Evolutionary conservation across 1,140 invertebrate genomes (phyloP), one percentile per base, ranked within the genome.

Genomic region (Pollicipes pollicipes): DNA sequence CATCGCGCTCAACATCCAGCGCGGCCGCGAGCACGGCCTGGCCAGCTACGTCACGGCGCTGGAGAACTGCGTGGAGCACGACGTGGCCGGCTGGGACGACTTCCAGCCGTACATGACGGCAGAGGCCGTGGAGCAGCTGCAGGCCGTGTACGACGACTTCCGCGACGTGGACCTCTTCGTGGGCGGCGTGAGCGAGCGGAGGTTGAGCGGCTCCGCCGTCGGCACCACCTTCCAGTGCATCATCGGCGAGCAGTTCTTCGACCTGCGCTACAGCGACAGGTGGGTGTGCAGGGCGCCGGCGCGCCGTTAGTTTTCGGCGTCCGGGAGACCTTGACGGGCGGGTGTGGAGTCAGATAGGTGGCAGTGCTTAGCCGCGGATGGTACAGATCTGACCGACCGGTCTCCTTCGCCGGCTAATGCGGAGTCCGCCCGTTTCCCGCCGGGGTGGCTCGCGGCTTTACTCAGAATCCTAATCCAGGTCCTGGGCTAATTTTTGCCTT

Each of bases 151-250:
- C 75, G 78, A 80, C 32, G 81, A 82, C 75, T 85, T 87, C 66
- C 80, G 85, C 32, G 90, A 94, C 75, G 85, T 94, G 27, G 92
- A 95, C 77, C 81, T 94, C 0, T 84, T 90, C 69, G 83, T 91
- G 30, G 90, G 89, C 30, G 86, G 88, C 37, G 85, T 92, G 79
- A 83, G 88, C 3, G 91, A 94, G 77, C 77, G 76, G 0, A 80
- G 84, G 3, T 76, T 84, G 1, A 82, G 85, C 2, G 86, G 85
- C 16, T 86, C 86, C 2, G 75, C 90, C 29, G 79, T 92, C 2
- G 92, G 92, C 21, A 89, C 89, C 0, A 93, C 90, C 0, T 90
- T 93, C 76, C 85, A 84, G 26, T 94, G 90, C 76, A 85, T 95
- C 37, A 84, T 96, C 27, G 86, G 84, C 6, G 88, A 90, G 76